These are phyloP conservation scores for Atta colombica DNA, from an alignment of 1,140 invertebrate species.

Conservation along the genomic window DNA sequence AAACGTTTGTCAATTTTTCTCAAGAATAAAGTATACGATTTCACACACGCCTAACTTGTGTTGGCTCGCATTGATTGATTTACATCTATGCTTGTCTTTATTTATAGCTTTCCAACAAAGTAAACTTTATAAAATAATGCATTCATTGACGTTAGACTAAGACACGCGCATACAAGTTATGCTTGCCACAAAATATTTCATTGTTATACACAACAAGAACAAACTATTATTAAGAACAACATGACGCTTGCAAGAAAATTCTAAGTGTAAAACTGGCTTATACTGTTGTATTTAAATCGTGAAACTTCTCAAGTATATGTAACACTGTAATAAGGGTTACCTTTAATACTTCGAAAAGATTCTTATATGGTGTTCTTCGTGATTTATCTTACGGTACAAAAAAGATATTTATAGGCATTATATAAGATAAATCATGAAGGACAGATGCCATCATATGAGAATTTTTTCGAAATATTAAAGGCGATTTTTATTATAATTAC, in stretches of 20 bases:
- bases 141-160: not conserved
- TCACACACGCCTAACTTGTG: too few species aligned
- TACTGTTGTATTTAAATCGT: not conserved
- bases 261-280: slow-evolving; percentile 20
- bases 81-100: too few species aligned
- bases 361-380: not conserved
- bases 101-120: not conserved
- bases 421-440: not conserved
- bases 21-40: too few species aligned
- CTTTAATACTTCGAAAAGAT: slow-evolving; percentile 36
- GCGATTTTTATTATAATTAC: slow-evolving; percentile 8
- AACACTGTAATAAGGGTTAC: slow-evolving; percentile 15
- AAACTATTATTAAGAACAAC: slow-evolving; percentile 54
- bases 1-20: too few species aligned
- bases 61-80: too few species aligned
- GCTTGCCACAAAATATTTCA: slow-evolving; percentile 25
- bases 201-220: slow-evolving; percentile 27
- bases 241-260: slow-evolving; percentile 35
- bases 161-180: not conserved
- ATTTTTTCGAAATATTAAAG: slow-evolving; percentile 35
- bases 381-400: too few species aligned
- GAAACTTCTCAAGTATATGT: not conserved
- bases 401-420: too few species aligned
- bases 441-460: not conserved
- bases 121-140: slow-evolving; percentile 15